Evolutionary conservation across 2,888 invertebrate genomes (phyloP).

Genomic region (Blera fallax): DNA sequence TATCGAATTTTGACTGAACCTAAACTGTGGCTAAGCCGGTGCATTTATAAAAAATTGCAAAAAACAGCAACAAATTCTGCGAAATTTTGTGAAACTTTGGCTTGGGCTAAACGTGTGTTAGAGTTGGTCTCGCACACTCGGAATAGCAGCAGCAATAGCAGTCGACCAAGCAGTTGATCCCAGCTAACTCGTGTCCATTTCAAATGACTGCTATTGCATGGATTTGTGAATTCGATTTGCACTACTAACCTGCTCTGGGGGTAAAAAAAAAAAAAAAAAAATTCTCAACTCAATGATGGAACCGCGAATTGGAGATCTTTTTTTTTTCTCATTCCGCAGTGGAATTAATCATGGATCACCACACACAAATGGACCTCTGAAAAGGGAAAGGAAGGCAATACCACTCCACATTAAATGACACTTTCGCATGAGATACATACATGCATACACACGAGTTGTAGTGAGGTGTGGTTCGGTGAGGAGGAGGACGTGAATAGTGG

Average conservation of each 20-base stretch:
- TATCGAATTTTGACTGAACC: slow-evolving; percentile 67
- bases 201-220: slow-evolving; percentile 57
- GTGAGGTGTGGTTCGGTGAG: not conserved
- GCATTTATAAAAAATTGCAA: slow-evolving; percentile 66
- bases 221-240: slow-evolving; percentile 61
- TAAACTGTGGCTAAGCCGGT: slow-evolving; percentile 50
- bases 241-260: slow-evolving; percentile 63
- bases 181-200: slow-evolving; percentile 58
- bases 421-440: slow-evolving; percentile 13
- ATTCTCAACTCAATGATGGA: slow-evolving; percentile 41
- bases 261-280: not conserved
- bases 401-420: slow-evolving; percentile 31
- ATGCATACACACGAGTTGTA: not conserved
- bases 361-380: slow-evolving; percentile 31
- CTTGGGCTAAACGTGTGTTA: slow-evolving; percentile 47
- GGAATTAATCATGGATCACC: slow-evolving; percentile 57
- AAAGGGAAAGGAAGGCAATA: slow-evolving; percentile 54
- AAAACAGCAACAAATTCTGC: slow-evolving; percentile 55
- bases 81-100: slow-evolving; percentile 47
- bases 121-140: slow-evolving; percentile 21
- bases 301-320: slow-evolving; percentile 37
- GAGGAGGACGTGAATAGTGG: not conserved
- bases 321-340: not conserved
- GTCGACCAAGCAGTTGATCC: slow-evolving; percentile 16
- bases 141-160: slow-evolving; percentile 1